phyloP scores from a whole-genome alignment of 2,888 invertebrate genomes.

The Apamea sordens region DNA sequence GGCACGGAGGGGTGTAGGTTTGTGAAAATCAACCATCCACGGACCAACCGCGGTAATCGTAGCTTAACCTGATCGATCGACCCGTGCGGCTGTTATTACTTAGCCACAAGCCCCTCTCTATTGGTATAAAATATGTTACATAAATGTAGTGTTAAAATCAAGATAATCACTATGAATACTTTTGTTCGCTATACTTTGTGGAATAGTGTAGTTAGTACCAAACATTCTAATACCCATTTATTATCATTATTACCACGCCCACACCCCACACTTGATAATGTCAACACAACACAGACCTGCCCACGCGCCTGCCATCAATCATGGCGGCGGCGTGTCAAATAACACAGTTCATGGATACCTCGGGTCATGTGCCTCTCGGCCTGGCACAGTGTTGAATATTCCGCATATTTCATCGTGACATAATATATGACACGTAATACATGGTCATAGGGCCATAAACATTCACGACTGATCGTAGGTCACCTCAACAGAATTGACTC shows the following conservation, averaged over 20 bases:
- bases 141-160: not conserved
- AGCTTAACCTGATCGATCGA: no score
- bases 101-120: no score
- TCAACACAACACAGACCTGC: constrained; percentile 8
- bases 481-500: not conserved
- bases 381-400: constrained; percentile 2
- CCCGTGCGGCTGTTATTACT: no score
- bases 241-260: constrained; percentile 18
- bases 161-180: not conserved
- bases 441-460: not conserved
- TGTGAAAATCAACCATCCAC: no score
- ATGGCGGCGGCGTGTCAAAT: constrained; percentile 13
- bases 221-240: constrained; percentile 8
- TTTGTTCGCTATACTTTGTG: not conserved
- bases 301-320: constrained; percentile 48
- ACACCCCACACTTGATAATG: constrained; percentile 17
- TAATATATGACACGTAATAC: constrained; percentile 5
- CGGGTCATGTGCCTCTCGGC: constrained; percentile 2
- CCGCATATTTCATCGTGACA: constrained; percentile 24
- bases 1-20: no score
- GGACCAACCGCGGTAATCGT: no score
- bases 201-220: not conserved
- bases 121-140: not conserved
- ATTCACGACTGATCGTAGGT: not conserved
- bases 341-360: constrained; percentile 44